A percentile compares a stretch with the other conserved stretches of the same genome.
Conservation (phyloP, 2,888 invertebrate genomes). For the Andrena praecox region DNA sequence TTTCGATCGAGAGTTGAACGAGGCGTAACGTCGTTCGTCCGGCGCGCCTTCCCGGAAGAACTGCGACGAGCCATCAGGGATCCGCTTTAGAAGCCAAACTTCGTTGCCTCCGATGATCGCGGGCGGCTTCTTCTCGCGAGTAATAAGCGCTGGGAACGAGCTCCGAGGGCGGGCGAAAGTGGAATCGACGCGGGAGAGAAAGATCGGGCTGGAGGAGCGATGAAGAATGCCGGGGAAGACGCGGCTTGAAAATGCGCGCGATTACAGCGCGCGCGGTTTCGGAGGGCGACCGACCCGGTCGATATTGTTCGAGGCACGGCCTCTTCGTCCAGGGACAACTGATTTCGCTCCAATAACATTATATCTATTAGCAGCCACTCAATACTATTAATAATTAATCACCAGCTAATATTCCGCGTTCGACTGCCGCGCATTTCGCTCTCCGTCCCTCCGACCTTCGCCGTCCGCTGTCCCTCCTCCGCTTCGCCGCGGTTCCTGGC, state of each 20-base stretch:
- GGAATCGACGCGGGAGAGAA: conserved; percentile 1
- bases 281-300: conserved; percentile 25
- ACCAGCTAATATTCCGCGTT: conserved; percentile 74
- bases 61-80: conserved; percentile 70
- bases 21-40: conserved; percentile 65
- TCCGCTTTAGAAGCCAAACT: conserved; percentile 56
- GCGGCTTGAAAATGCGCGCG: conserved; percentile 14
- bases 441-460: conserved; percentile 38
- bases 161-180: neutral
- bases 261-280: conserved; percentile 8
- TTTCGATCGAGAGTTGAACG: conserved; percentile 28
- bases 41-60: conserved; percentile 63
- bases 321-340: conserved; percentile 67
- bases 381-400: conserved; percentile 78
- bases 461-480: conserved; percentile 15
- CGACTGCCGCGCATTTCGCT: conserved; percentile 64
- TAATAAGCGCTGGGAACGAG: conserved; percentile 45
- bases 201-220: neutral
- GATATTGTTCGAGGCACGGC: conserved; percentile 44
- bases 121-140: conserved; percentile 18
- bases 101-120: conserved; percentile 41
- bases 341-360: conserved; percentile 73
- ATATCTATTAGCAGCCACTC: conserved; percentile 76
- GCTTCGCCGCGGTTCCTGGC: conserved; percentile 2
- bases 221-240: neutral